A percentile compares a stretch with the other conserved stretches of the same genome.
Conservation (phyloP, 2,797 vertebrate species). For the Neosilurus mollespiculum region DNA sequence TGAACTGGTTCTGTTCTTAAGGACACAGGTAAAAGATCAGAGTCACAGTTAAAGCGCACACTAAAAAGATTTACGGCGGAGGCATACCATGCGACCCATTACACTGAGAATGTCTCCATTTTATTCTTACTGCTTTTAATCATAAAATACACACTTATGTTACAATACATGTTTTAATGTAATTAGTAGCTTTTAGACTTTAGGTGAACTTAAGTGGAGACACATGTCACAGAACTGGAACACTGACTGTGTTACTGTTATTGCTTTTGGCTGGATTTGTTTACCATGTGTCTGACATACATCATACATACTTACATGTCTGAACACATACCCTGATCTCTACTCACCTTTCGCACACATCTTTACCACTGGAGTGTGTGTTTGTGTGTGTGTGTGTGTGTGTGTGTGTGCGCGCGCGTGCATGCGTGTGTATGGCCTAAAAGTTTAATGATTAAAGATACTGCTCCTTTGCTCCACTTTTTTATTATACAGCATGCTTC, state of each 20-base stretch:
- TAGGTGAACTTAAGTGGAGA: neutral
- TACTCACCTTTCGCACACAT: slow-evolving; percentile 9
- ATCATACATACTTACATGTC: slow-evolving; percentile 3
- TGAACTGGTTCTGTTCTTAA: no score
- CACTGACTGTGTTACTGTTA: neutral
- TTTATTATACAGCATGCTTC: neutral
- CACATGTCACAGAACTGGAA: neutral
- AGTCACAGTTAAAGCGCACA: no score
- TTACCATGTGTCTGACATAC: neutral
- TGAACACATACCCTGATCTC: neutral
- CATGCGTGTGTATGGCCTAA: neutral
- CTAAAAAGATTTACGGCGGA: no score
- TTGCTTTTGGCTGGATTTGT: neutral
- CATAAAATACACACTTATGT: no score
- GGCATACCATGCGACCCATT: no score
- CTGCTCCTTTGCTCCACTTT: neutral
- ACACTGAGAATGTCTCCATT: no score
- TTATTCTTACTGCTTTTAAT: no score
- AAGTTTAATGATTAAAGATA: neutral
- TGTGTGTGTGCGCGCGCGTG: neutral
- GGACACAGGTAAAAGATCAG: no score
- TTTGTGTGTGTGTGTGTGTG: neutral
- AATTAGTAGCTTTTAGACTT: neutral
- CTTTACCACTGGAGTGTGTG: neutral
- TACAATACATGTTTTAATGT: no score